Evolutionary conservation across 2,888 invertebrate genomes (phyloP).

Genomic region (Spodoptera littoralis): DNA sequence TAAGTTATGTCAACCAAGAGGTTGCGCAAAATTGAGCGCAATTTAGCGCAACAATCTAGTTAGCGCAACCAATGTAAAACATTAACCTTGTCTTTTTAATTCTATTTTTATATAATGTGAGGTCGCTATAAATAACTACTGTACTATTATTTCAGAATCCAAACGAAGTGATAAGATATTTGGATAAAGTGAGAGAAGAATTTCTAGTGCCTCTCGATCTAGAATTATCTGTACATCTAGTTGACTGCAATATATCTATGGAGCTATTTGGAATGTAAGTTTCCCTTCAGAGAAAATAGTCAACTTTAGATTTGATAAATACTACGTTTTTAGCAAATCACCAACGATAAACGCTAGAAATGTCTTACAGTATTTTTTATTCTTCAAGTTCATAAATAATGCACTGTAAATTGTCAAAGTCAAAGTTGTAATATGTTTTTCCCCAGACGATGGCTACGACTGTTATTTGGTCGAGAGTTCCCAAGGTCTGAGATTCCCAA

Average conservation of each 20-base stretch:
- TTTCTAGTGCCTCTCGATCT: constrained; percentile 89
- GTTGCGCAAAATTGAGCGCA: constrained; percentile 8
- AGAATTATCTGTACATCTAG: constrained; percentile 89
- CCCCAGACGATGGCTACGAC: constrained; percentile 93
- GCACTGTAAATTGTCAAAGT: too few relatives aligned
- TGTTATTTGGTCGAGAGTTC: constrained; percentile 95
- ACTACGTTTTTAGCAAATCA: too few relatives aligned
- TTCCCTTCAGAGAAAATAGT: too few relatives aligned
- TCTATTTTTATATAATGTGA: too few relatives aligned
- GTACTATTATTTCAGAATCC: constrained; percentile 70
- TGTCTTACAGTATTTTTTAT: not conserved
- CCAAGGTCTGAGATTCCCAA: constrained; percentile 92
- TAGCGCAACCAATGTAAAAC: too few relatives aligned
- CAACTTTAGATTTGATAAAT: too few relatives aligned
- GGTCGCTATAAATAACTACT: too few relatives aligned
- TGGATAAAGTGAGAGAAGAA: constrained; percentile 90
- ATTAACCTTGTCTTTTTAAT: too few relatives aligned
- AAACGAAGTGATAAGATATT: constrained; percentile 89
- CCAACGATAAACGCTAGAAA: too few relatives aligned
- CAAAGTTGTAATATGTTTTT: constrained; percentile 27
- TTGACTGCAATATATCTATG: constrained; percentile 93
- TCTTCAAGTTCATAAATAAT: too few relatives aligned
- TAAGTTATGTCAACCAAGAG: constrained; percentile 54
- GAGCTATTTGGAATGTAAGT: constrained; percentile 95
- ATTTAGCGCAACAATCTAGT: too few relatives aligned